Conservation (phyloP, 1,140 invertebrate species). For the Meloidogyne chitwoodi region DNA sequence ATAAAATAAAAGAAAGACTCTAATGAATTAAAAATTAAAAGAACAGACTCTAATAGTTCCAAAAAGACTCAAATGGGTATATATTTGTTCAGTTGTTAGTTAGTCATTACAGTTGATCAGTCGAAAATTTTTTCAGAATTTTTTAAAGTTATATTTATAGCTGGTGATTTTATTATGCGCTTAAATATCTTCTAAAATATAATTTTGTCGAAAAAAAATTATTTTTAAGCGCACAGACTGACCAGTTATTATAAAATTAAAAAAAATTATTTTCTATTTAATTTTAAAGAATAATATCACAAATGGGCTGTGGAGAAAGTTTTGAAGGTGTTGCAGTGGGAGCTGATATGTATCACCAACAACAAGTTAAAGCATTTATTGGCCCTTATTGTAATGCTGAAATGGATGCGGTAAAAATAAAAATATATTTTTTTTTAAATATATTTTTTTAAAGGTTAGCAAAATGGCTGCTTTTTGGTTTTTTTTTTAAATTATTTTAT, state of each 20-base stretch:
- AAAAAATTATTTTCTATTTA: constrained; percentile 7
- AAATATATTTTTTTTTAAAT: not conserved
- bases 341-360: constrained; percentile 58
- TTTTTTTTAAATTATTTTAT: not conserved
- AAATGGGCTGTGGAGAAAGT: constrained; percentile 53
- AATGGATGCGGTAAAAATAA: constrained; percentile 40
- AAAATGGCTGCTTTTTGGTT: constrained; percentile 52
- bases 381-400: constrained; percentile 55
- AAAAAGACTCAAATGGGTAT: no score
- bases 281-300: constrained; percentile 36
- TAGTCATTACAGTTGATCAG: not conserved
- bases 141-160: no score
- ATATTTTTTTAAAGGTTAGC: constrained; percentile 11
- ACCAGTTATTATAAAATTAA: not conserved
- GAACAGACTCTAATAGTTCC: no score
- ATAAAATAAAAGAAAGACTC: not conserved
- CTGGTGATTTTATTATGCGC: no score
- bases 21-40: no score
- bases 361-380: constrained; percentile 57
- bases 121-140: not conserved
- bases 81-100: not conserved
- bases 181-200: no score
- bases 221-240: no score
- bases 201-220: no score
- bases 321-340: constrained; percentile 58